Conservation (phyloP, 64 coral and sea anemone species). For the Porites australiensis region DNA sequence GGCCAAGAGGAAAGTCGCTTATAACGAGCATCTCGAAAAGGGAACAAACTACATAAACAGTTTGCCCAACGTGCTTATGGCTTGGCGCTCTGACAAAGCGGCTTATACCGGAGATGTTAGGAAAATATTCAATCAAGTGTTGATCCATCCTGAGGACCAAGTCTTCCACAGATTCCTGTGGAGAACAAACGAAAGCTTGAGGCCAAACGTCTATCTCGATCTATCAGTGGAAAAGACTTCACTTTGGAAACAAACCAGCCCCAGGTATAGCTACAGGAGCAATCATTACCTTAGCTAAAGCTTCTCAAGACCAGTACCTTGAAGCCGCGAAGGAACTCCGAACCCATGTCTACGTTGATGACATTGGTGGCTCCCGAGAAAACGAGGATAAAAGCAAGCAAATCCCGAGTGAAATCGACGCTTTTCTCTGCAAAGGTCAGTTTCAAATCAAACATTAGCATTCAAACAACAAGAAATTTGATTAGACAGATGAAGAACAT, state of each 20-base stretch:
- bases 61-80: constrained; percentile 9
- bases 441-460: constrained; percentile 48
- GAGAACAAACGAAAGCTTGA: not conserved
- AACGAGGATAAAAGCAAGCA: not conserved
- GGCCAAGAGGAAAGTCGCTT: constrained; percentile 17
- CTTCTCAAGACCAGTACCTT: constrained; percentile 16
- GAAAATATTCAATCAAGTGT: constrained; percentile 44
- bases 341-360: constrained; percentile 27
- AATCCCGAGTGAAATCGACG: constrained; percentile 3
- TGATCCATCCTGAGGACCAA: constrained; percentile 47
- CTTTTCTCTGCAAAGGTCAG: constrained; percentile 11
- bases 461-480: constrained; percentile 18
- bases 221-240: constrained; percentile 41
- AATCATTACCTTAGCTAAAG: constrained; percentile 28
- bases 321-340: constrained; percentile 38
- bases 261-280: constrained; percentile 40
- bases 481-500: constrained; percentile 1
- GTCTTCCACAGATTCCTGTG: no score
- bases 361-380: constrained; percentile 35
- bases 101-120: constrained; percentile 22
- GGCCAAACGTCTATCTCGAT: constrained; percentile 40
- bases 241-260: constrained; percentile 63
- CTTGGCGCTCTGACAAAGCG: constrained; percentile 38
- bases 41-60: constrained; percentile 56
- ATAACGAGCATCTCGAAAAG: constrained; percentile 49